Evolutionary conservation across 1,140 invertebrate genomes (phyloP).

Genomic region (Aphis craccivora): DNA sequence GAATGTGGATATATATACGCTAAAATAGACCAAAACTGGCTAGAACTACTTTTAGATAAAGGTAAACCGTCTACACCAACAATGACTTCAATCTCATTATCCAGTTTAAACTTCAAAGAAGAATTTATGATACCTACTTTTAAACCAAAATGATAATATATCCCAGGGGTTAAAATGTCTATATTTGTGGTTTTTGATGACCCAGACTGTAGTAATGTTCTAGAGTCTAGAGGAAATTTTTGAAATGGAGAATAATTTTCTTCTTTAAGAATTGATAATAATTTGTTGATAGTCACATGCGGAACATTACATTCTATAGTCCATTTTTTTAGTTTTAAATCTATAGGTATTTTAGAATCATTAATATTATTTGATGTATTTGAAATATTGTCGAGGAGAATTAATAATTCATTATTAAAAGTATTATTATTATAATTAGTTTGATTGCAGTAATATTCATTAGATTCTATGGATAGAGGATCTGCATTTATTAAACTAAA

Average conservation of each 20-base stretch:
- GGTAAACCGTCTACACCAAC: conserved; percentile 20
- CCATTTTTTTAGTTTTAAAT: background rate
- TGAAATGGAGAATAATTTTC: background rate
- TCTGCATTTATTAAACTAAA: no score
- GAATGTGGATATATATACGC: background rate
- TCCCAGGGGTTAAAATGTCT: background rate
- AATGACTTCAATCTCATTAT: background rate
- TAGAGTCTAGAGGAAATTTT: background rate
- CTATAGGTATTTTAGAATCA: no score
- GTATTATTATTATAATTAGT: no score
- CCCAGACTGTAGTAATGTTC: background rate
- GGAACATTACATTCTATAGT: background rate
- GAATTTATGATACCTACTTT: background rate
- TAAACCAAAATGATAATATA: background rate
- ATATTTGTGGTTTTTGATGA: conserved; percentile 3
- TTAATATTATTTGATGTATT: no score
- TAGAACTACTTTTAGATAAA: background rate
- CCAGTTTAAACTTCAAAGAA: background rate
- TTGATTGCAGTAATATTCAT: no score
- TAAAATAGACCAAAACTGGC: conserved; percentile 39
- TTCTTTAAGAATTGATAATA: background rate
- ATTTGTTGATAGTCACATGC: no score
- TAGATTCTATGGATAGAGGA: no score
- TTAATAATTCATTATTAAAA: no score
- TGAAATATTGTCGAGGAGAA: no score